phyloP scores from a whole-genome alignment of 1,140 invertebrate species.

The Pararge aegeria region DNA sequence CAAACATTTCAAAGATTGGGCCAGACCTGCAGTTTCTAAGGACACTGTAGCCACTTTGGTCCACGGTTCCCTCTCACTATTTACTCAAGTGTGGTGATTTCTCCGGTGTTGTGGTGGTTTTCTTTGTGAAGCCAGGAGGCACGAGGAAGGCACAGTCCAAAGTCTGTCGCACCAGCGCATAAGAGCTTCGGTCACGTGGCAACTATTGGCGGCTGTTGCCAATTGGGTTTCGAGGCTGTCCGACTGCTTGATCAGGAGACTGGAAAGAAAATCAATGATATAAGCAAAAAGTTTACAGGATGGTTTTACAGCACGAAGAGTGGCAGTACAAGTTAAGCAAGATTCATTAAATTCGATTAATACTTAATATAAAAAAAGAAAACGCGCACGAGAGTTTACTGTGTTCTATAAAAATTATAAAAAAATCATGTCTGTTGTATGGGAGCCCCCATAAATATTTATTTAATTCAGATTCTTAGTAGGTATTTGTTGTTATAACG shows the following conservation, averaged over 20 bases:
- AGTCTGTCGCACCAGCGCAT: constrained; percentile 86
- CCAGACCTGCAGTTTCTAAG: neutral
- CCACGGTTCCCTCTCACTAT: neutral
- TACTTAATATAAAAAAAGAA: too few species aligned
- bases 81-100: constrained; percentile 55
- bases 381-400: too few species aligned
- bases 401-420: too few species aligned
- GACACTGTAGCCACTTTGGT: neutral
- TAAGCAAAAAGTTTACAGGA: too few species aligned
- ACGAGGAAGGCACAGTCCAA: constrained; percentile 87
- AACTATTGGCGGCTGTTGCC: constrained; percentile 90
- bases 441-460: too few species aligned
- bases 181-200: constrained; percentile 88
- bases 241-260: constrained; percentile 76
- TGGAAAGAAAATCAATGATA: constrained; percentile 47
- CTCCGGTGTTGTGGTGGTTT: constrained; percentile 57
- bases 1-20: neutral
- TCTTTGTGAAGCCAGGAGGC: constrained; percentile 52
- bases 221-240: constrained; percentile 86
- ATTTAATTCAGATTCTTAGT: too few species aligned
- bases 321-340: too few species aligned
- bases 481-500: too few species aligned
- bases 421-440: too few species aligned
- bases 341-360: too few species aligned
- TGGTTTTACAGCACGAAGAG: too few species aligned